Base-by-base conservation (phyloP, 2,113 vertebrate species). In the Psittacus erithacus region DNA sequence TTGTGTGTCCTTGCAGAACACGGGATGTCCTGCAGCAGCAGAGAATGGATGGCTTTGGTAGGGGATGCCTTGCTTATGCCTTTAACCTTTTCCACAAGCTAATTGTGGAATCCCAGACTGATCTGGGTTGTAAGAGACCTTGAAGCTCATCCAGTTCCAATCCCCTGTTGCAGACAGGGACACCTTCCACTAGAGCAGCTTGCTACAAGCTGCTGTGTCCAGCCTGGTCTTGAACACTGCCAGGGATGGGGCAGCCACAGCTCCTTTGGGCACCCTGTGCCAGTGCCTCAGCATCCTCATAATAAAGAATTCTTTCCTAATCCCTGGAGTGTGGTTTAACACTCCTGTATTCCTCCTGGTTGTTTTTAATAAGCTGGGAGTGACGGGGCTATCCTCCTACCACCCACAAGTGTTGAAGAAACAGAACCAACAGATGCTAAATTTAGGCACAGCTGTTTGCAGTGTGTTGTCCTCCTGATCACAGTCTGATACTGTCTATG, bases 381-480 rank as follows among this genome's bases (percentile, higher is more conserved):
- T 77, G 90, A 94, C 1, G 9, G 35, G 92, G 88, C 92, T 90
- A 53, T 39, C 60, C 57, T 39, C 62, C 38, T 8, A 7, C 44
- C 19, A 17, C 33, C 41, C 12, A 9, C 53, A 44, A 55, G 28
- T 71, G 86, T 88, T 55, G 63, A 55, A 96, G 90, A 80, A 92
- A 93, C 83, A 83, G 92, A 96, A 87, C 89, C 82, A 93, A 84
- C 83, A 92, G 93, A 71, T 90, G 92, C 96, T 96, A 86, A 91
- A 96, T 82, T 84, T 92, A 93, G 91, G 79, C 73, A 77, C 91
- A 82, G 41, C 95, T 86, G 88, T 96, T 95, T 91, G 96, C 60
- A 69, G 78, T 2, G 19, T 95, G 93, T 96, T 95, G 95, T 96
- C 94, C 93, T 96, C 83, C 89, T 0, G 2, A 78, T 94, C 75